phyloP scores from a whole-genome alignment of 2,888 invertebrate genomes.

The Eupithecia inturbata region DNA sequence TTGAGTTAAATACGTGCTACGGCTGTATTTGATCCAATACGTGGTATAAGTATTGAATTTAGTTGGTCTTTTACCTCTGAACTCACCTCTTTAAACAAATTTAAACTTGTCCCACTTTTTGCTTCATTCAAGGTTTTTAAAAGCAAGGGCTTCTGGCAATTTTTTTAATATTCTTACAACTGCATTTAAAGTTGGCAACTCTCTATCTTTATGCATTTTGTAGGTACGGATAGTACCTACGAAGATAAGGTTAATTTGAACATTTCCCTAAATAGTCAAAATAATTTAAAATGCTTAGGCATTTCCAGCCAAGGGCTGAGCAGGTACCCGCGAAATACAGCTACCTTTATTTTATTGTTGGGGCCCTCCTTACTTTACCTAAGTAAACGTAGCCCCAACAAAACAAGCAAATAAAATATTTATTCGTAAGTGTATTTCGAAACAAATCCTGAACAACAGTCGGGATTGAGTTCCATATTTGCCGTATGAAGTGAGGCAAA shows the following conservation, averaged over 20 bases:
- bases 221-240: not conserved
- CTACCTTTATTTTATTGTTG: conserved; percentile 2
- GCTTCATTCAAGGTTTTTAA: not conserved
- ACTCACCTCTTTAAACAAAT: not conserved
- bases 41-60: not conserved
- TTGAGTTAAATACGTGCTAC: not conserved
- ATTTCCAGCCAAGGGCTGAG: not conserved
- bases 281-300: not conserved
- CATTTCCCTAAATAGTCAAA: not conserved
- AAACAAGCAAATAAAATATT: conserved; percentile 47
- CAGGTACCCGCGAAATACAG: not conserved
- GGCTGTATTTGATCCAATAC: not conserved
- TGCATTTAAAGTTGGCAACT: not conserved
- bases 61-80: not conserved
- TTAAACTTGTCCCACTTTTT: not conserved
- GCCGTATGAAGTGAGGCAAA: conserved; percentile 67
- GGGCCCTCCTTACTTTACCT: conserved; percentile 4
- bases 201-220: not conserved
- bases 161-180: not conserved
- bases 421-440: conserved; percentile 47
- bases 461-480: conserved; percentile 58
- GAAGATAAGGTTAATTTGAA: not conserved
- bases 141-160: not conserved
- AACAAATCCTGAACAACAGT: conserved; percentile 56
- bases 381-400: conserved; percentile 31